A percentile compares a stretch with the other conserved stretches of the same genome.
Conservation (phyloP, 1,140 invertebrate genomes). For the Bombus polaris region DNA sequence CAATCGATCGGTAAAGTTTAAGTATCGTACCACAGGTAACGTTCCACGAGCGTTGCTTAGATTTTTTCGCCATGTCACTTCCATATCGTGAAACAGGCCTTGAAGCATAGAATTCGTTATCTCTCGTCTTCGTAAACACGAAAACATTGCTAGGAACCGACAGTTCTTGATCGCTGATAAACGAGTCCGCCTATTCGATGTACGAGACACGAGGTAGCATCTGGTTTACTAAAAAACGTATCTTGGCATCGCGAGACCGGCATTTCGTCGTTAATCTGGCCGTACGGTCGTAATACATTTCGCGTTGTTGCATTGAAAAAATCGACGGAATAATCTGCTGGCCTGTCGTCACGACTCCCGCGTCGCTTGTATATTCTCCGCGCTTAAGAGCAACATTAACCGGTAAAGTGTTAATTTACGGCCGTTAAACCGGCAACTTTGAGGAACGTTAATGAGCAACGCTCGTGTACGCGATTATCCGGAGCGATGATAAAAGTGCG, state of each 20-base stretch:
- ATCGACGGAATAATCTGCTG: not conserved
- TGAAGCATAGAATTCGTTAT: not conserved
- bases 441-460: not conserved
- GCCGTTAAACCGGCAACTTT: not conserved
- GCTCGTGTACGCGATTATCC: not conserved
- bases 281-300: not conserved
- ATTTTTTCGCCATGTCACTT: not conserved
- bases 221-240: not conserved
- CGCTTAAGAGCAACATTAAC: not conserved
- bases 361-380: not conserved
- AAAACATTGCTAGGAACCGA: not conserved
- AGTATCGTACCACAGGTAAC: too few relatives aligned
- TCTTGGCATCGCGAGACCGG: not conserved
- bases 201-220: not conserved
- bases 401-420: conserved; percentile 1
- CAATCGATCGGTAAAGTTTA: too few relatives aligned
- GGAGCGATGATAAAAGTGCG: not conserved
- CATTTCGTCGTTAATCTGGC: not conserved
- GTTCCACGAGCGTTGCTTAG: too few relatives aligned
- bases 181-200: not conserved
- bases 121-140: conserved; percentile 3
- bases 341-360: not conserved
- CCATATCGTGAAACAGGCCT: not conserved
- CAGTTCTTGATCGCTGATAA: not conserved
- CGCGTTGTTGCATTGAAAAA: not conserved